Conservation (phyloP, 35 echinoderm and acorn worm genomes). For the Patiria miniata region DNA sequence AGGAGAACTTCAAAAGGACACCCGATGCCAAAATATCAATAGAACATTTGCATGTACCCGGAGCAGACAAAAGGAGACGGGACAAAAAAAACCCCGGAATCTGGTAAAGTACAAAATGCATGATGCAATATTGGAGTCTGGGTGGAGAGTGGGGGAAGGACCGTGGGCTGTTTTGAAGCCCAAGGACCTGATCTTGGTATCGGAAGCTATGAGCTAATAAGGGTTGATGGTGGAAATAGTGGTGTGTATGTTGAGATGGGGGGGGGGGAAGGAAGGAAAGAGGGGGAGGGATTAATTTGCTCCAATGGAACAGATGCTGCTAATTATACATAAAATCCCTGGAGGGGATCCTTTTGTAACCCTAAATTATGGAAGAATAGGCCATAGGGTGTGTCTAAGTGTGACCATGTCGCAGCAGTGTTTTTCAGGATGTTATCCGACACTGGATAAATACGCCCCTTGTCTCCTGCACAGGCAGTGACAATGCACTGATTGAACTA, state of each 20-base stretch:
- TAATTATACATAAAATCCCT: background rate
- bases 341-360: background rate
- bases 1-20: background rate
- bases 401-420: background rate
- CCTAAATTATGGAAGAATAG: background rate
- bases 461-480: too few species aligned
- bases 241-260: too few species aligned
- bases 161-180: too few species aligned
- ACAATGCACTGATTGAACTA: too few species aligned
- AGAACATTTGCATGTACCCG: constrained; percentile 17
- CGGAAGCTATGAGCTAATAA: too few species aligned
- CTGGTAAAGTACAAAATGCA: too few species aligned
- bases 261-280: background rate
- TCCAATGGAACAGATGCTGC: background rate
- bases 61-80: background rate
- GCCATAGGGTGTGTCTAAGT: background rate
- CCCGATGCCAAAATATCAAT: constrained; percentile 23
- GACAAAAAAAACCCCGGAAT: too few species aligned
- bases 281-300: background rate
- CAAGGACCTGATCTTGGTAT: too few species aligned
- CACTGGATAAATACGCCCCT: background rate
- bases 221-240: too few species aligned
- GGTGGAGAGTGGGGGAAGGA: too few species aligned
- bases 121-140: too few species aligned
- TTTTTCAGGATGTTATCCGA: background rate